Percentiles rank a stretch among this genome's conserved stretches.
Evolutionary conservation across 2,797 vertebrate genomes (phyloP).

Genomic region (Myotis vivesi): DNA sequence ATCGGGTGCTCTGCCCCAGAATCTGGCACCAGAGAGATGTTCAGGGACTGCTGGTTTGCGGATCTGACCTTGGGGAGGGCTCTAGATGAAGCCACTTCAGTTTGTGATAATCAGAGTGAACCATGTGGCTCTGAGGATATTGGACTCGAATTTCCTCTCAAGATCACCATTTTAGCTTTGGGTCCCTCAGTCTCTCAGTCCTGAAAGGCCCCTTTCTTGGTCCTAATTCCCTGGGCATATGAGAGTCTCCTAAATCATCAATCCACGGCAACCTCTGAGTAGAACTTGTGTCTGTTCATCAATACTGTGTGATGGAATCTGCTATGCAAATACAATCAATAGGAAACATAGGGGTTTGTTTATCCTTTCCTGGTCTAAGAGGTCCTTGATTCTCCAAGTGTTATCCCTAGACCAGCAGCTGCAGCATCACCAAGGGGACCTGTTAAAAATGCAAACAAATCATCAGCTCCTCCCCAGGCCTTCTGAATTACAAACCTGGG

Average conservation of each 20-base stretch:
- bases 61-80: neutral
- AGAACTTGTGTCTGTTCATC: neutral
- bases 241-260: neutral
- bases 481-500: neutral
- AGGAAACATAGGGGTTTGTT: neutral
- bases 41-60: neutral
- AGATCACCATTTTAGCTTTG: neutral
- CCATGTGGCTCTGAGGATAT: neutral
- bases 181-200: neutral
- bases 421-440: neutral
- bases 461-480: neutral
- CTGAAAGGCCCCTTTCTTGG: neutral
- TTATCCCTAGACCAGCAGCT: neutral
- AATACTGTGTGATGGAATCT: neutral
- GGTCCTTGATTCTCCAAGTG: neutral
- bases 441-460: conserved; percentile 6
- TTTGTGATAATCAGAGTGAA: neutral
- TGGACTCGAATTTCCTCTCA: neutral
- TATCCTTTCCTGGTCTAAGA: neutral
- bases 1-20: neutral
- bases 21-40: neutral
- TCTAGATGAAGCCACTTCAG: neutral
- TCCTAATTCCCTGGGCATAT: neutral
- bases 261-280: neutral
- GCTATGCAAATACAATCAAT: neutral